A percentile compares a stretch with the other conserved stretches of the same genome.
Conservation (phyloP, 1,140 invertebrate genomes). For the Notospermus geniculatus region DNA sequence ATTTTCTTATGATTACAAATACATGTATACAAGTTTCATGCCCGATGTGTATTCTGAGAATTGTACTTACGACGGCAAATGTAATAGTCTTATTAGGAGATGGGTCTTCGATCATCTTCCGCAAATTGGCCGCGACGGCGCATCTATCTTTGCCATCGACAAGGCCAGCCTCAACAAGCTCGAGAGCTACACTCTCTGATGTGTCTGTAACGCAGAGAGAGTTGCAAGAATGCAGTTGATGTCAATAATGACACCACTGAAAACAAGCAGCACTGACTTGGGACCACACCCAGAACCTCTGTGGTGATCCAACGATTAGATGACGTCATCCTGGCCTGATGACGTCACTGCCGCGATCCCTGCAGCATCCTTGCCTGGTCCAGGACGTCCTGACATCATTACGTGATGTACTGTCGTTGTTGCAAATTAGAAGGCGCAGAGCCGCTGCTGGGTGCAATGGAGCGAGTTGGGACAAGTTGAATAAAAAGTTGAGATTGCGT, state of each 20-base stretch:
- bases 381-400: no score
- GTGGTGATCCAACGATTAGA: no score
- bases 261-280: slow-evolving; percentile 10
- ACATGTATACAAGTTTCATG: neutral
- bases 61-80: slow-evolving; percentile 79
- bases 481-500: no score
- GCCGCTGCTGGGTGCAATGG: no score
- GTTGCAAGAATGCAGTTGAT: neutral
- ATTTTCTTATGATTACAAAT: no score
- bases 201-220: slow-evolving; percentile 64
- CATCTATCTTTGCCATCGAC: slow-evolving; percentile 88
- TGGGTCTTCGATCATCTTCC: slow-evolving; percentile 77
- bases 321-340: no score
- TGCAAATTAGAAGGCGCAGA: no score
- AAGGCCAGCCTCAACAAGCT: slow-evolving; percentile 89
- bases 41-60: neutral
- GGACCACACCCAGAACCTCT: no score
- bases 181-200: slow-evolving; percentile 88
- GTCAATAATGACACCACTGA: slow-evolving; percentile 2
- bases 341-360: no score
- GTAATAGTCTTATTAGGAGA: slow-evolving; percentile 69
- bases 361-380: no score
- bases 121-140: slow-evolving; percentile 86
- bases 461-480: no score
- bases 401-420: no score